Base-by-base conservation (phyloP, 2,797 vertebrate genomes). In the Urosaurus nigricauda region DNA sequence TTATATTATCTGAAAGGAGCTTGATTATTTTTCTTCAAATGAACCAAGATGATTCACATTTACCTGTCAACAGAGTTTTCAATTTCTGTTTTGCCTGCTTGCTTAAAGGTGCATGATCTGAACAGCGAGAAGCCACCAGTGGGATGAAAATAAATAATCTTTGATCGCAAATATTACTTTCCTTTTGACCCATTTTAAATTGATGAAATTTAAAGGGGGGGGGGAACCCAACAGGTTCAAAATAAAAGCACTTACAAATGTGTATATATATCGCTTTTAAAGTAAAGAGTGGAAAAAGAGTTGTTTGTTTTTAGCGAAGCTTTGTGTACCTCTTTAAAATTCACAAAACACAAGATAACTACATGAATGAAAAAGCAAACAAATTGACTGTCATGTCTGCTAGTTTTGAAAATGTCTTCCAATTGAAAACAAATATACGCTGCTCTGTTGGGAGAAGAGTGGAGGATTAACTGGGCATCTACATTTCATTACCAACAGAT, bases 1-100 rank as follows among this genome's bases (percentile, higher is more conserved):
- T 97, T 96, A 96, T 95, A 96, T 97, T 97, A 97, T 96, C 96
- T 97, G 96, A 97, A 97, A 97, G 95, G 97, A 97, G 96, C 96
- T 95, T 97, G 97, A 97, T 97, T 97, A 97, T 97, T 97, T 97
- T 96, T 87, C 89, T 96, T 96, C 96, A 94, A 96, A 94, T 91
- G 94, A 95, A 96, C 94, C 94, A 92, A 95, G 95, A 96, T 96
- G 96, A 97, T 96, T 97, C 96, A 94, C 94, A 96, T 96, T 96
- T 97, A 97, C 96, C 97, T 97, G 97, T 97, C 96, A 97, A 96
- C 94, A 96, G 88, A 96, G 95, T 95, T 95, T 94, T 95, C 90
- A 93, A 93, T 95, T 94, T 91, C 84, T 95, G 88, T 97, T 97
- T 96, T 4, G 70, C 93, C 75, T 95, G 90, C 89, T 85, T 94